Percentiles rank a stretch among this genome's conserved stretches.
Conservation (phyloP, 2,888 invertebrate species). For the Mechanitis messenoides region DNA sequence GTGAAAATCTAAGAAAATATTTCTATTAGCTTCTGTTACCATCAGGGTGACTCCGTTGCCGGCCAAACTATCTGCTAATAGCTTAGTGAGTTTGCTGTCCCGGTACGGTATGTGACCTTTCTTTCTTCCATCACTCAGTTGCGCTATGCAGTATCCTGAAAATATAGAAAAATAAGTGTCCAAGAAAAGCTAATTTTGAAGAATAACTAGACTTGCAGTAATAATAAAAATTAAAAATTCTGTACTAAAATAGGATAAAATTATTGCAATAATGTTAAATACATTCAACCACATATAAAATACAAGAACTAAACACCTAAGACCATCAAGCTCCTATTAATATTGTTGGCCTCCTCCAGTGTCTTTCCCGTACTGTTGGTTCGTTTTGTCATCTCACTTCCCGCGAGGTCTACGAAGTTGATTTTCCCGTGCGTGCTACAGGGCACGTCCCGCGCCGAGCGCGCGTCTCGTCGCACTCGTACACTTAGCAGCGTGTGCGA, state of each 20-base stretch:
- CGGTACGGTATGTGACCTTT: conserved; percentile 95
- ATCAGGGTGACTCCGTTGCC: conserved; percentile 96
- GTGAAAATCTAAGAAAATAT: no score
- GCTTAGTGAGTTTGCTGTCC: conserved; percentile 95
- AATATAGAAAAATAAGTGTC: background rate
- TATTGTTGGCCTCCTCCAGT: conserved; percentile 95
- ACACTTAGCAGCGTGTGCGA: conserved; percentile 95
- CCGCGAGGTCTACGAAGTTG: conserved; percentile 96
- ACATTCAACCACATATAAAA: no score
- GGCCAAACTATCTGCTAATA: conserved; percentile 93
- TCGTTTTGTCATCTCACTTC: conserved; percentile 97
- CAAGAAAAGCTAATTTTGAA: background rate
- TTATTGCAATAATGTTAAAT: no score
- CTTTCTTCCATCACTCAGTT: conserved; percentile 88
- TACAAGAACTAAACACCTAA: conserved; percentile 76
- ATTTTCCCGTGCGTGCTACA: conserved; percentile 95
- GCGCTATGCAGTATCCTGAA: conserved; percentile 94
- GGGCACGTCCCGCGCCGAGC: conserved; percentile 87
- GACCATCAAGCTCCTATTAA: conserved; percentile 96
- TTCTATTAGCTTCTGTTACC: conserved; percentile 67
- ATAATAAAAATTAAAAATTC: no score
- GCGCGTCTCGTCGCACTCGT: conserved; percentile 90
- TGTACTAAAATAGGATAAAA: no score
- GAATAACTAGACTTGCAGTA: no score
- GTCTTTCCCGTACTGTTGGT: conserved; percentile 92